phyloP scores from a whole-genome alignment of 2,888 invertebrate genomes.

The Pelosia muscerda region DNA sequence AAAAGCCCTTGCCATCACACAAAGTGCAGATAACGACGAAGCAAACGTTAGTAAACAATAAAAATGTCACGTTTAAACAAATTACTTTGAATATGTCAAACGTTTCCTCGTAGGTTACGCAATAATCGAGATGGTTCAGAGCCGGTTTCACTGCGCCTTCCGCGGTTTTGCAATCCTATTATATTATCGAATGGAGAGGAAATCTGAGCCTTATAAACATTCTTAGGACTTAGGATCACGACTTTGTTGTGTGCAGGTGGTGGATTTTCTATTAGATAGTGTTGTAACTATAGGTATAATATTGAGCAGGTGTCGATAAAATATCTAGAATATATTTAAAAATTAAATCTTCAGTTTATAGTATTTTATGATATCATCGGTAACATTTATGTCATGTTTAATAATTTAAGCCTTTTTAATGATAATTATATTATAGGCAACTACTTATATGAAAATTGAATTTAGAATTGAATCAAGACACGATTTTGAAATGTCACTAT shows the following conservation, averaged over 20 bases:
- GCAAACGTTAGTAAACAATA: conserved; percentile 9
- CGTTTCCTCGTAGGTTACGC: conserved; percentile 56
- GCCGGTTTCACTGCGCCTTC: conserved; percentile 66
- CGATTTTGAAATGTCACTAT: too few species aligned
- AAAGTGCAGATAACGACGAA: background rate
- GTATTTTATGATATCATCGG: background rate
- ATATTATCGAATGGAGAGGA: conserved; percentile 58
- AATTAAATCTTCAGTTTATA: background rate
- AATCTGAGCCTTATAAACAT: conserved; percentile 50
- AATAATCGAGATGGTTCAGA: conserved; percentile 48
- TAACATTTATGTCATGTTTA: background rate
- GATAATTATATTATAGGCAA: conserved; percentile 1
- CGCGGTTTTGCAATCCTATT: conserved; percentile 66
- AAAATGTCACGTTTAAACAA: conserved; percentile 26
- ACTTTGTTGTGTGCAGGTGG: conserved; percentile 10
- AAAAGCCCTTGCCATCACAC: background rate
- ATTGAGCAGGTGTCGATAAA: background rate
- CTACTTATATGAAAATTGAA: too few species aligned
- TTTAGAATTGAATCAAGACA: too few species aligned
- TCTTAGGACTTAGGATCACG: conserved; percentile 27
- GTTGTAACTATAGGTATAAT: background rate
- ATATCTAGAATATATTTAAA: background rate
- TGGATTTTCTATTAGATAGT: background rate
- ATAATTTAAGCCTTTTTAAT: background rate
- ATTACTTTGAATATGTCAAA: conserved; percentile 50